These are phyloP conservation scores for Calosoma granatense DNA, from an alignment of 1,140 invertebrate species.

Conservation along the genomic window DNA sequence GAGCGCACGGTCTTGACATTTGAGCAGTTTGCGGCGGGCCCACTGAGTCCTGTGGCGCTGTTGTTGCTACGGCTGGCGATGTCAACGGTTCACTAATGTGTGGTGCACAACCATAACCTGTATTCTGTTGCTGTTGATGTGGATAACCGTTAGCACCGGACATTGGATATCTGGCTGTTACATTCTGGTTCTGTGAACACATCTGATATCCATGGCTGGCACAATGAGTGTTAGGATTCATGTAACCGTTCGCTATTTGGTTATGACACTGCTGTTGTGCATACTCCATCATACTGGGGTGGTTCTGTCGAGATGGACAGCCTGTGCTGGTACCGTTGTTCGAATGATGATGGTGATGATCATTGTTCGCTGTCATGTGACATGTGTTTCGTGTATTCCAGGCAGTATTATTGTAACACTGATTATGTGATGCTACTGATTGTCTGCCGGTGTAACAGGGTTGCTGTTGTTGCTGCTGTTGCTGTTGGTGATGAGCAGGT, in stretches of 20 bases:
- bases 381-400: background rate
- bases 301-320: slow-evolving; percentile 19
- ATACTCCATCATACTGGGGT: background rate
- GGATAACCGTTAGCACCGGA: slow-evolving; percentile 23
- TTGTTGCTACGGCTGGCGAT: slow-evolving; percentile 46
- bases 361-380: background rate
- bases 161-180: slow-evolving; percentile 26
- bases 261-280: slow-evolving; percentile 13
- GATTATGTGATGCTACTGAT: background rate
- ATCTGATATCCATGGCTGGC: slow-evolving; percentile 36
- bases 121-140: slow-evolving; percentile 13
- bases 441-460: slow-evolving; percentile 20
- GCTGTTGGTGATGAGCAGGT: slow-evolving; percentile 18
- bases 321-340: no score
- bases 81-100: slow-evolving; percentile 39
- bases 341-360: slow-evolving; percentile 22
- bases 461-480: slow-evolving; percentile 25
- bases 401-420: background rate
- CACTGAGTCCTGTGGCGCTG: slow-evolving; percentile 39
- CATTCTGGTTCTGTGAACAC: slow-evolving; percentile 16
- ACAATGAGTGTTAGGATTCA: slow-evolving; percentile 41
- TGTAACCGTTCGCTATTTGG: slow-evolving; percentile 15
- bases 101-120: slow-evolving; percentile 20
- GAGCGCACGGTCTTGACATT: slow-evolving; percentile 36
- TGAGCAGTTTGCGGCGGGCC: slow-evolving; percentile 41